A percentile compares a stretch with the other conserved stretches of the same genome.
phyloP scores from a whole-genome alignment of 2,888 invertebrate species.

The Drosophila antonietae region DNA sequence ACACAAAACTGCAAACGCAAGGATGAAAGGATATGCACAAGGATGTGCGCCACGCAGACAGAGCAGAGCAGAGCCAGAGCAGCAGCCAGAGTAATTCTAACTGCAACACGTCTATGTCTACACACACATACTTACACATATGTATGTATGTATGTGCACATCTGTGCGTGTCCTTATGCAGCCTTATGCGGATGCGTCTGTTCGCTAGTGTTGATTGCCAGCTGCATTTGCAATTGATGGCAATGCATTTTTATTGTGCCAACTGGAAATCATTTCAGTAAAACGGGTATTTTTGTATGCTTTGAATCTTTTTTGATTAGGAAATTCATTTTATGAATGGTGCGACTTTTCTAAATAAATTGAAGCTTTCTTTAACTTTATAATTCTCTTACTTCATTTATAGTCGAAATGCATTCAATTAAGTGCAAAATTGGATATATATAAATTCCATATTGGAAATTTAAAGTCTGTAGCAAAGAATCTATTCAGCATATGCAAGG shows the following conservation, averaged over 20 bases:
- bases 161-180: background rate
- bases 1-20: constrained; percentile 38
- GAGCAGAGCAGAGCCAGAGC: background rate
- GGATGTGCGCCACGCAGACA: background rate
- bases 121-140: background rate
- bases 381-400: background rate
- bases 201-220: constrained; percentile 27
- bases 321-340: background rate
- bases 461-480: too few relatives aligned
- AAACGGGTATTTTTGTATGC: background rate
- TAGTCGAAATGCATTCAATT: background rate
- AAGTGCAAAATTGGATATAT: background rate
- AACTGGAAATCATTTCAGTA: background rate
- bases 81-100: background rate
- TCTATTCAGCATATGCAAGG: background rate
- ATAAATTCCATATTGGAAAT: too few relatives aligned
- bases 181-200: constrained; percentile 6
- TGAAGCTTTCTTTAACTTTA: background rate
- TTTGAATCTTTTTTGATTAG: background rate
- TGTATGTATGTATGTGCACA: background rate
- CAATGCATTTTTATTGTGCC: constrained; percentile 28
- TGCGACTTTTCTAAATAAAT: background rate
- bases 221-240: constrained; percentile 42
- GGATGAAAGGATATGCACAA: constrained; percentile 21
- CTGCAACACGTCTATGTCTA: constrained; percentile 10